Percentiles rank a stretch among this genome's conserved stretches.
Evolutionary conservation across 2,888 invertebrate genomes (phyloP).

Genomic region (Latrodectus elegans): DNA sequence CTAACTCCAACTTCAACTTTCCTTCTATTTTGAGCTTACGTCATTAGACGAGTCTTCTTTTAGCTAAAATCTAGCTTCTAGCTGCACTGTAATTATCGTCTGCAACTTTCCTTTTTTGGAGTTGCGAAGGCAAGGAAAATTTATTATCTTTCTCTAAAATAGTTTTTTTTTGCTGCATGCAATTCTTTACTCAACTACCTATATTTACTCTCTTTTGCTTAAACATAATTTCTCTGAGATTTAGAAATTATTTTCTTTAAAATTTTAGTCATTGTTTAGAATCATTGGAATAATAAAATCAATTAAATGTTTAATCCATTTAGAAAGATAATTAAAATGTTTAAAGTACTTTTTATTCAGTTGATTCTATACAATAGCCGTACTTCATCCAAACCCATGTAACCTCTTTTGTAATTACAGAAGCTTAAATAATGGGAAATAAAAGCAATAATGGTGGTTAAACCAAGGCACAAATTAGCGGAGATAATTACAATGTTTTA

Average conservation of each 20-base stretch:
- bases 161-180: constrained; percentile 25
- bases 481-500: constrained; percentile 7
- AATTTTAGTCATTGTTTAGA: background rate
- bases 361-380: too few relatives aligned
- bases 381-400: background rate
- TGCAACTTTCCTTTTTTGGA: constrained; percentile 33
- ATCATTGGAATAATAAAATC: background rate
- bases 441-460: constrained; percentile 5
- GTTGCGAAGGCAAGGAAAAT: constrained; percentile 22
- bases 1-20: constrained; percentile 43
- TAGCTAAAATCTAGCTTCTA: constrained; percentile 23
- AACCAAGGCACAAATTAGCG: background rate
- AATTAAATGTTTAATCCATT: constrained; percentile 24
- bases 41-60: constrained; percentile 46
- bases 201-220: background rate
- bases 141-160: constrained; percentile 23
- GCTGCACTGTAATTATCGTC: constrained; percentile 51
- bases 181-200: background rate
- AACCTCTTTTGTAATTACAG: constrained; percentile 20
- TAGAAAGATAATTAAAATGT: constrained; percentile 21
- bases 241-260: background rate
- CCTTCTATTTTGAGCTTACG: constrained; percentile 56
- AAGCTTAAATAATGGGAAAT: background rate
- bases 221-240: background rate
- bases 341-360: constrained; percentile 10